Evolutionary conservation across 2,113 vertebrate species (phyloP).

Genomic region (Dasyprocta punctata): DNA sequence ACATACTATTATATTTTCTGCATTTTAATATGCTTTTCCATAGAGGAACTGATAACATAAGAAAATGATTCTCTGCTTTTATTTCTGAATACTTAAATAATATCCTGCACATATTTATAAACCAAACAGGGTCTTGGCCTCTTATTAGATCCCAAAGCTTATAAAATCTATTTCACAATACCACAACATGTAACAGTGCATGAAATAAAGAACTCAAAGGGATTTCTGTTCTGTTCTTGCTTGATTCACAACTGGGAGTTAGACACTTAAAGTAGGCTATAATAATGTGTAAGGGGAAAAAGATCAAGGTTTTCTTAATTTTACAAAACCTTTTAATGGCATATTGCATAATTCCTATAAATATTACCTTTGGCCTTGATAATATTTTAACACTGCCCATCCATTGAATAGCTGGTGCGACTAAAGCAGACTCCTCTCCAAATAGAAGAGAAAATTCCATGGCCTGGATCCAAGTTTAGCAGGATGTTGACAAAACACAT

Average conservation of each 20-base stretch:
- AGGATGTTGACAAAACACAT: constrained; percentile 82
- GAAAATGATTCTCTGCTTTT: constrained; percentile 84
- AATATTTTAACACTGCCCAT: neutral
- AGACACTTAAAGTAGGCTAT: constrained; percentile 70
- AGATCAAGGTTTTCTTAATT: constrained; percentile 71
- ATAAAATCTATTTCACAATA: constrained; percentile 83
- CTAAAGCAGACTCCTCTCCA: constrained; percentile 61
- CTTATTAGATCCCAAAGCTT: constrained; percentile 85
- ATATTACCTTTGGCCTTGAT: constrained; percentile 52
- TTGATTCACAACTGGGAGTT: constrained; percentile 74
- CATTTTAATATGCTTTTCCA: constrained; percentile 87
- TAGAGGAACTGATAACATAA: constrained; percentile 84
- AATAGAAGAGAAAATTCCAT: constrained; percentile 76
- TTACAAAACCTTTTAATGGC: constrained; percentile 72
- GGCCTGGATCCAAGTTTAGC: constrained; percentile 75
- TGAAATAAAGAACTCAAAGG: constrained; percentile 80
- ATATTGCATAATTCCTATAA: constrained; percentile 40
- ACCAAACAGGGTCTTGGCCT: constrained; percentile 79
- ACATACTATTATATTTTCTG: constrained; percentile 84
- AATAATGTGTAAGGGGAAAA: constrained; percentile 59
- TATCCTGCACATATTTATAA: constrained; percentile 83
- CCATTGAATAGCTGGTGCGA: constrained; percentile 64
- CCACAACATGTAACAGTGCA: constrained; percentile 73
- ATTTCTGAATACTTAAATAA: constrained; percentile 85
- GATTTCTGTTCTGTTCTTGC: constrained; percentile 75